Base-by-base conservation (phyloP, 2,888 invertebrate species). In the Himalopsyche anomala region DNA sequence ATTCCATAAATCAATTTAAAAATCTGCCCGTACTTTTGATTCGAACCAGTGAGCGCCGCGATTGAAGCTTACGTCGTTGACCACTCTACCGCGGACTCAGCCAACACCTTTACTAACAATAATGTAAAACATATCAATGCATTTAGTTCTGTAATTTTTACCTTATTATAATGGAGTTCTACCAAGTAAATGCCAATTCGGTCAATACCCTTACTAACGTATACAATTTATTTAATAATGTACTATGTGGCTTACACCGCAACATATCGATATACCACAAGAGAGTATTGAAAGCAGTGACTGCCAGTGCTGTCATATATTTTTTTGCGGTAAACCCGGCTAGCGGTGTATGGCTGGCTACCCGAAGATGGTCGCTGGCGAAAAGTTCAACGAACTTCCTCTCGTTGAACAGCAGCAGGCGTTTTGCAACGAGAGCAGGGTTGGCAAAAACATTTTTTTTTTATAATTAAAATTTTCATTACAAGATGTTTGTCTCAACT, bases 241-340 rank as follows among this genome's bases (percentile, higher is more conserved):
- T 74, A 74, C 36, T 12, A 5, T 36, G 38, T 11, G 36, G 19
- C 62, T 5, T 19, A 38, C 38, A 74, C 74, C 74, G 38, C 74
- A 74, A 12, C 74, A 74, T 74, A 36, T 74, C 74, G 36, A 38
- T 74, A 74, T 36, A 36, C 74, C 74, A 74, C 74, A 74, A 36
- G 15, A 74, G 15, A 28, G 38, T 74, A 74, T 36, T 4, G 74
- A 74, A 74, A 38, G 74, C 74, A 74, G 38, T 74, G 4, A 9
- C 36, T 3, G 5, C 11, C 15, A 5, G 74, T 74, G 74, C 38
- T 9, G 19, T 15, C 38, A 74, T 74, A 28, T 28, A 38, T 74
- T 17, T 74, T 74, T 74, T 74, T 74, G 74, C 74, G 74, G 74
- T 74, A 74, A 74, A 74, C 9, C 38, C 74, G 36, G 74, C 36